Evolutionary conservation across 2,113 vertebrate genomes (phyloP), one percentile per base, ranked within the genome.

Genomic region (Cygnus buccinator): DNA sequence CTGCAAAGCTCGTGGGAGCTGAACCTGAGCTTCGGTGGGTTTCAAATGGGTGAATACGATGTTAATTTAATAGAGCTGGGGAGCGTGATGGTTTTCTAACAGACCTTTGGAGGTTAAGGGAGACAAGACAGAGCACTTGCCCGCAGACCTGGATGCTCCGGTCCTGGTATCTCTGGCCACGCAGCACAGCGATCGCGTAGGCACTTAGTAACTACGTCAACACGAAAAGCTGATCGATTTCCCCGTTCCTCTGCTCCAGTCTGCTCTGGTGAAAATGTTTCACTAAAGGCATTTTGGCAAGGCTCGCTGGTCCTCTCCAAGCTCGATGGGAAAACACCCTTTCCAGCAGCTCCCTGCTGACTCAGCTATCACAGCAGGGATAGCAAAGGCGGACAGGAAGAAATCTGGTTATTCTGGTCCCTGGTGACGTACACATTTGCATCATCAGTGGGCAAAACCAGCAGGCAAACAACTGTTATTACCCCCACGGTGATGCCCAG

Each of bases 171-270:
- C 43, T 54, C 39, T 50, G 31, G 70, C 78, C 41, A 23, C 2
- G 15, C 50, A 15, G 29, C 5, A 1, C 39, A 20, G 3, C 5
- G 3, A 41, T n/a, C 67, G 26, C 10, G 0, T 12, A 0, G 4
- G 22, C 37, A 17, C 52, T 79, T 9, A 85, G 39, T 22, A 76
- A 33, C 25, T 33, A 33, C 3, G 5, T 26, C 75, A 58, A 7
- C 71, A 29, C 2, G 8, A 59, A 16, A 50, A 85, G 25, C 16
- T 35, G 37, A 11, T 4, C 1, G 16, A 61, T 23, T 41, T 33
- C 35, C 37, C 46, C 33, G 6, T 11, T 81, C 33, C 67, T 25
- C 66, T 26, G 41, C 46, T 62, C 46, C 33, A 28, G 19, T 5
- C 59, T 44, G 67, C 73, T 76, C 57, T 0, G 2, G 43, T 19